A percentile compares a stretch with the other conserved stretches of the same genome.
Conservation (phyloP, 2,113 vertebrate genomes). For the Probosciger aterrimus region DNA sequence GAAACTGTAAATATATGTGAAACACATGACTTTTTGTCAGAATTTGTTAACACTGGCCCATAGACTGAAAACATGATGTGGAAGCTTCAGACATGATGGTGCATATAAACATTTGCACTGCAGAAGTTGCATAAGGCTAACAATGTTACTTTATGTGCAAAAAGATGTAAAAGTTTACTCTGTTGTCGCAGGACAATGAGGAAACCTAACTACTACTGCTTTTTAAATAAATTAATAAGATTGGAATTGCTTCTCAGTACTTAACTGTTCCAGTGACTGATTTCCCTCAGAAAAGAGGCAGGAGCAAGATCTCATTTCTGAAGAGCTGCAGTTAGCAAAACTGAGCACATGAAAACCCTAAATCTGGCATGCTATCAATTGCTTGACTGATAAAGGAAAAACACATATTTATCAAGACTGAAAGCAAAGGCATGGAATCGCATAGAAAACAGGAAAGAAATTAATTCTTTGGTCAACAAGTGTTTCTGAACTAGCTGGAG, state of each 20-base stretch:
- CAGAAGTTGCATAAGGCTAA: background rate
- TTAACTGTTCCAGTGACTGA: background rate
- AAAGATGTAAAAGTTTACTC: background rate
- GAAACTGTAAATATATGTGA: background rate
- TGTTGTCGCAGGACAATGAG: background rate
- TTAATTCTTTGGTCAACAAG: background rate
- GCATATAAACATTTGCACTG: background rate
- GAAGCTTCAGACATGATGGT: background rate
- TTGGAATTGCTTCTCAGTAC: background rate
- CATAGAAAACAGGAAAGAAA: background rate
- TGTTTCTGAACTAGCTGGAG: background rate
- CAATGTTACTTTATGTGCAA: fast-evolving
- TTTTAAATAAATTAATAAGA: background rate
- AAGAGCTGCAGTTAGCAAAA: background rate
- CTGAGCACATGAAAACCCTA: background rate
- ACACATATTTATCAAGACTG: background rate
- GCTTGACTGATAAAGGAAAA: background rate
- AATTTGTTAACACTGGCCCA: no score
- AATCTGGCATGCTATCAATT: background rate
- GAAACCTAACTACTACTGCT: background rate
- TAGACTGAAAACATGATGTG: background rate
- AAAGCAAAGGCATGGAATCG: background rate
- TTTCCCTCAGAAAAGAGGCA: background rate
- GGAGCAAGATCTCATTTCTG: background rate
- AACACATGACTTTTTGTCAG: background rate